These are phyloP conservation scores for Antheraea mylitta DNA, from an alignment of 1,140 invertebrate genomes.

Conservation along the genomic window DNA sequence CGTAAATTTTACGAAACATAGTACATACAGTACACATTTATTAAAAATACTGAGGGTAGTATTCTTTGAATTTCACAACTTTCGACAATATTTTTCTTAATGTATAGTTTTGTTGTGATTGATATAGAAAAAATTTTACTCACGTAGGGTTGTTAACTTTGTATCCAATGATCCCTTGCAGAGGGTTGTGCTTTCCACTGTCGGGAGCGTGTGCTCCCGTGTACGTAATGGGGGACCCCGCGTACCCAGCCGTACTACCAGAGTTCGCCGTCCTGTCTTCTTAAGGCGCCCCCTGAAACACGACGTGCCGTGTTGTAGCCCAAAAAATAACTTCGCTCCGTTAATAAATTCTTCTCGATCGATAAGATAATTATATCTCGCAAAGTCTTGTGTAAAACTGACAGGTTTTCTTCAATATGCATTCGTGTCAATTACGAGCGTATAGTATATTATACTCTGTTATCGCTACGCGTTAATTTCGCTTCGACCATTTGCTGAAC, in stretches of 20 bases:
- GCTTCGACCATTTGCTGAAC: conserved; percentile 37
- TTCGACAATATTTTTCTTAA: no score
- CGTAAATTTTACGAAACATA: no score
- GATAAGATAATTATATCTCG: conserved; percentile 2
- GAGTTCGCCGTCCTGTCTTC: conserved; percentile 74
- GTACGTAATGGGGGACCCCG: conserved; percentile 52
- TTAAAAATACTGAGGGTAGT: not conserved
- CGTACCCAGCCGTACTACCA: conserved; percentile 66
- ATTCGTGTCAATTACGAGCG: conserved; percentile 35
- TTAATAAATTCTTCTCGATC: conserved; percentile 19
- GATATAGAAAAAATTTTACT: conserved; percentile 30
- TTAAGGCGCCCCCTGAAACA: conserved; percentile 66
- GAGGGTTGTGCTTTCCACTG: conserved; percentile 58
- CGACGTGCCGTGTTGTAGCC: conserved; percentile 54
- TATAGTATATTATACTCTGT: conserved; percentile 37
- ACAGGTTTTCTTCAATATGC: conserved; percentile 29
- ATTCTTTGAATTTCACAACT: not conserved
- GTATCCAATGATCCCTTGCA: conserved; percentile 71
- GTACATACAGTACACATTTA: no score
- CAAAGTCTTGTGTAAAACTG: conserved; percentile 3
- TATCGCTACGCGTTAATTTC: conserved; percentile 54
- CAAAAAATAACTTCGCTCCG: conserved; percentile 17
- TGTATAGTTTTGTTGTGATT: not conserved
- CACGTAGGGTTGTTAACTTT: conserved; percentile 69
- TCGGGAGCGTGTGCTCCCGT: conserved; percentile 66